phyloP scores from a whole-genome alignment of 2,888 invertebrate genomes.

The Caenorhabditis sulstoni region DNA sequence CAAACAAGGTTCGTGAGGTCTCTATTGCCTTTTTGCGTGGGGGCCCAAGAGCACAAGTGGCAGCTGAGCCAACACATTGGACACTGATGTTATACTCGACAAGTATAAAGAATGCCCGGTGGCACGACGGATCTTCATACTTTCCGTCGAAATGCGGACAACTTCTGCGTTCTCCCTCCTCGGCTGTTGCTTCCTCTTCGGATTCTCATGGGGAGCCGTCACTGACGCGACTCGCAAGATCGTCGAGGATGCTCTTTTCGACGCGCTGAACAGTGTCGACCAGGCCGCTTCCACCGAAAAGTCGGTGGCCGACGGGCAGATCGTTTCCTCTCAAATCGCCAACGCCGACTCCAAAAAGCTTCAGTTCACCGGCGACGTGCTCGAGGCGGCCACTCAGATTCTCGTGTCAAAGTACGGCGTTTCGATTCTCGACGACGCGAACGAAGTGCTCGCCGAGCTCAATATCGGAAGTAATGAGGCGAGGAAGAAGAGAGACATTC shows the following conservation, averaged over 20 bases:
- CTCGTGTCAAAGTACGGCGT: conserved; percentile 49
- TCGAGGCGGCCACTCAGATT: conserved; percentile 51
- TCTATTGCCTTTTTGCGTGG: conserved; percentile 6
- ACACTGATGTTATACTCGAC: conserved; percentile 34
- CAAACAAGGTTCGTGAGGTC: background rate
- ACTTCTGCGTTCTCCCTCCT: conserved; percentile 10
- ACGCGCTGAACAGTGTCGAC: conserved; percentile 37
- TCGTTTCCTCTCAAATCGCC: conserved; percentile 53
- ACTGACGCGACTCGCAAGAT: conserved; percentile 26
- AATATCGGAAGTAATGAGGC: background rate
- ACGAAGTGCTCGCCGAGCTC: conserved; percentile 43
- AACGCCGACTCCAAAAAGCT: conserved; percentile 42
- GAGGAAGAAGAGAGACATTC: conserved; percentile 37
- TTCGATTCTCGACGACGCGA: conserved; percentile 37
- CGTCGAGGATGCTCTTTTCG: conserved; percentile 39
- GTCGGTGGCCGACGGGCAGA: conserved; percentile 43
- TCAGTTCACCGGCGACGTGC: conserved; percentile 52
- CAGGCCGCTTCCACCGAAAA: conserved; percentile 8
- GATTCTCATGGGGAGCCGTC: background rate
- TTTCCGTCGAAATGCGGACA: conserved; percentile 36
- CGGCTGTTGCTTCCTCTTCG: background rate
- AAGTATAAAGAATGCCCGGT: conserved; percentile 16
- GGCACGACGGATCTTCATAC: conserved; percentile 25
- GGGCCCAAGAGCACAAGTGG: conserved; percentile 40
- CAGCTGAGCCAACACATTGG: conserved; percentile 46